These are phyloP conservation scores for Berghia stephanieae DNA, from an alignment of 1,140 invertebrate species.

Conservation along the genomic window DNA sequence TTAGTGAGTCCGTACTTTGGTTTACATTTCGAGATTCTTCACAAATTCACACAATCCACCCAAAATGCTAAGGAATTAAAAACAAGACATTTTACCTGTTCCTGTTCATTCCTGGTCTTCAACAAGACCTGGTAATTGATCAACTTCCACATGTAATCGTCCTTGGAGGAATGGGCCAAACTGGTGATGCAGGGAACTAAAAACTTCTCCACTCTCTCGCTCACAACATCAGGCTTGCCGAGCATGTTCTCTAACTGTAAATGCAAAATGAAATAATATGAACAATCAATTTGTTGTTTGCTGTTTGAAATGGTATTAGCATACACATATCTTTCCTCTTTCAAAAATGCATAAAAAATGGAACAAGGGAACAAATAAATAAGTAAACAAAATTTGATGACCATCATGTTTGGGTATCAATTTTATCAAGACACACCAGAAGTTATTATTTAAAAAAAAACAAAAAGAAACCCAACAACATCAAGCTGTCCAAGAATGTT, in stretches of 20 bases:
- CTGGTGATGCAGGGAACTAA: slow-evolving; percentile 83
- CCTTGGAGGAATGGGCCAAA: slow-evolving; percentile 81
- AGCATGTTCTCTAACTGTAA: slow-evolving; percentile 76
- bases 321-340: no score
- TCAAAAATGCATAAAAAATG: no score
- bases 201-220: slow-evolving; percentile 72
- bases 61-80: background rate
- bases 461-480: no score
- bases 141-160: slow-evolving; percentile 87
- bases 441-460: no score
- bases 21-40: background rate
- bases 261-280: no score
- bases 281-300: no score
- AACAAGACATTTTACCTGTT: slow-evolving; percentile 65
- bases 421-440: no score
- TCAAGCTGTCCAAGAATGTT: no score
- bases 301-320: no score
- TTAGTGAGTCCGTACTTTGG: background rate
- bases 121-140: slow-evolving; percentile 88
- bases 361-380: slow-evolving; percentile 23
- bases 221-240: slow-evolving; percentile 73
- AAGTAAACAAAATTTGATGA: slow-evolving; percentile 13
- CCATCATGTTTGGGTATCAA: no score
- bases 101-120: slow-evolving; percentile 81
- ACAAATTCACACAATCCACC: background rate